Conservation (phyloP, 2,888 invertebrate genomes). For the Drosophila flavopinicola region DNA sequence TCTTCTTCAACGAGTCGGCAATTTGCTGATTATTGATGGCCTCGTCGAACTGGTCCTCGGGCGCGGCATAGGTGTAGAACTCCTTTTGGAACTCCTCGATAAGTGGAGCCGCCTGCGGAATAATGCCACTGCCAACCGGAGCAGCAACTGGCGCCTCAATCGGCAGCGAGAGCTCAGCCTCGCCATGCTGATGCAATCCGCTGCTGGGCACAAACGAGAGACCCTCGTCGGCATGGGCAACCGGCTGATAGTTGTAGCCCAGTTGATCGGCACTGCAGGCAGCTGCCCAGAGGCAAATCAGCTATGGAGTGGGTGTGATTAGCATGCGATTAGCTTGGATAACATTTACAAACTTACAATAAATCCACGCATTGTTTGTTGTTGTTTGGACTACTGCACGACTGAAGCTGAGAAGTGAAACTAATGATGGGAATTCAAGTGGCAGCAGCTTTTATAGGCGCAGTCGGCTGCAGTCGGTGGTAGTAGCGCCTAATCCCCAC, state of each 20-base stretch:
- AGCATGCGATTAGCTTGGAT: background rate
- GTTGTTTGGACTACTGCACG: constrained; percentile 23
- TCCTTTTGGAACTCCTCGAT: constrained; percentile 77
- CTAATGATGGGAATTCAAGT: constrained; percentile 52
- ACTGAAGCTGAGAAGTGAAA: constrained; percentile 50
- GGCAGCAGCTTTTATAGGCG: constrained; percentile 59
- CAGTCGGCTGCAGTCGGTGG: constrained; percentile 26
- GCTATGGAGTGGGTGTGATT: constrained; percentile 31
- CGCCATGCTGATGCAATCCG: constrained; percentile 53
- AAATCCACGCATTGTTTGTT: constrained; percentile 65
- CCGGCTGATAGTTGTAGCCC: constrained; percentile 78
- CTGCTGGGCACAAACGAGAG: constrained; percentile 48
- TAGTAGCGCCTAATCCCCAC: constrained; percentile 34
- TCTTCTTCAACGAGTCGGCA: constrained; percentile 72
- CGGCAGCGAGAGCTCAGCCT: constrained; percentile 63
- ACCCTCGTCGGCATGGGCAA: constrained; percentile 61
- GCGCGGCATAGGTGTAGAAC: constrained; percentile 81
- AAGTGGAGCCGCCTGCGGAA: constrained; percentile 56
- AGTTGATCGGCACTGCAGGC: constrained; percentile 67
- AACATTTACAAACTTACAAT: constrained; percentile 58
- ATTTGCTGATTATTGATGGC: constrained; percentile 62
- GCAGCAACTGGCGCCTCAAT: constrained; percentile 36
- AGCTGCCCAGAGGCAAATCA: constrained; percentile 70
- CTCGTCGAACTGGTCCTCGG: constrained; percentile 80
- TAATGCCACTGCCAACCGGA: constrained; percentile 21